phyloP scores from a whole-genome alignment of 1,140 invertebrate genomes.

The Leptopilina boulardi region DNA sequence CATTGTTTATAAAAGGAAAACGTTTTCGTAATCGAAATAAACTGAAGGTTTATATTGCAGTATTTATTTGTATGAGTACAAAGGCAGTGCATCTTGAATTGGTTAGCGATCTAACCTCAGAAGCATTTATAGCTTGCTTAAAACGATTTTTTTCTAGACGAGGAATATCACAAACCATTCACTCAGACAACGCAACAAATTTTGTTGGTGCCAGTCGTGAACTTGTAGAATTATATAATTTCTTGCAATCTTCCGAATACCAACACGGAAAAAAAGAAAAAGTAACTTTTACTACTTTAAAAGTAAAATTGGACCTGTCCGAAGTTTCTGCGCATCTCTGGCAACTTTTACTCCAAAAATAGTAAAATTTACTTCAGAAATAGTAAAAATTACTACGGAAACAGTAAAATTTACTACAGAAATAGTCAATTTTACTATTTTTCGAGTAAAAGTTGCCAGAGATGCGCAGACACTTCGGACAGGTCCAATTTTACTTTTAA shows the following conservation, averaged over 20 bases:
- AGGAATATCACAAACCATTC: not conserved
- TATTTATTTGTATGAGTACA: not conserved
- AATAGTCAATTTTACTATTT: too few species aligned
- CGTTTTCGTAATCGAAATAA: not conserved
- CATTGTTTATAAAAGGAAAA: constrained; percentile 21
- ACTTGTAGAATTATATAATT: not conserved
- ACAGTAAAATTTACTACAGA: too few species aligned
- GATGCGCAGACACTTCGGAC: too few species aligned
- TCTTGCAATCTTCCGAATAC: not conserved
- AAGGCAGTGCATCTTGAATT: not conserved
- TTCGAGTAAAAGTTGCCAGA: too few species aligned
- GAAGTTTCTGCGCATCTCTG: too few species aligned
- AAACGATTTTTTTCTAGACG: not conserved
- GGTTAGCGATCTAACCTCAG: not conserved
- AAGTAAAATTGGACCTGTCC: too few species aligned
- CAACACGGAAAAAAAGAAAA: too few species aligned
- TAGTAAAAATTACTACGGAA: too few species aligned
- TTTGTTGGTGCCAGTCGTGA: not conserved
- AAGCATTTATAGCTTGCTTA: not conserved
- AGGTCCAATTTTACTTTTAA: too few species aligned
- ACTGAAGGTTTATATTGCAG: not conserved
- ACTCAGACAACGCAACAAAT: constrained; percentile 6
- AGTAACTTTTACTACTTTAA: too few species aligned
- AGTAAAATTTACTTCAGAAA: too few species aligned
- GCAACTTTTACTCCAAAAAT: too few species aligned